Conservation (phyloP, 1,140 invertebrate species). For the Orchestia grillus region DNA sequence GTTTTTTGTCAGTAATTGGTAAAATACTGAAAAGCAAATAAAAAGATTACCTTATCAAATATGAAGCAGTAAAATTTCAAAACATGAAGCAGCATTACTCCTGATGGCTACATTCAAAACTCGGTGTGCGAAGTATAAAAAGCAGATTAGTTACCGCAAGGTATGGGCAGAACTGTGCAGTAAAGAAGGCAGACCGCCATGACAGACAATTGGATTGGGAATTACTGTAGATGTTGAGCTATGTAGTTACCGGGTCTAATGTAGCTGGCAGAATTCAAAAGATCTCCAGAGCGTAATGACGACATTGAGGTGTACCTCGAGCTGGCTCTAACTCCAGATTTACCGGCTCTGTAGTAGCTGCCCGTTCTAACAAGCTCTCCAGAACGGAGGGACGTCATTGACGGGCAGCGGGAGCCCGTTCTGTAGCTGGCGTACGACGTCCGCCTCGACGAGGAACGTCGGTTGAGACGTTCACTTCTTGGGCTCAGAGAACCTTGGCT, state of each 20-base stretch:
- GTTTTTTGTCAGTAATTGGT: neutral
- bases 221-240: neutral
- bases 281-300: conserved; percentile 30
- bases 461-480: conserved; percentile 53
- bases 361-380: conserved; percentile 46
- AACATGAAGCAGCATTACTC: neutral
- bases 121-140: neutral
- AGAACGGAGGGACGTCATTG: conserved; percentile 56
- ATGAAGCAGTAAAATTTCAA: neutral
- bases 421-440: conserved; percentile 57
- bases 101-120: neutral
- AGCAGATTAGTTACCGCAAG: neutral
- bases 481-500: conserved; percentile 49
- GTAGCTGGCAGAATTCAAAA: conserved; percentile 42
- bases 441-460: conserved; percentile 52
- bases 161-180: neutral
- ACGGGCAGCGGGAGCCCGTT: conserved; percentile 46
- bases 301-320: conserved; percentile 44
- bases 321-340: conserved; percentile 52
- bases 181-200: neutral
- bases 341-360: conserved; percentile 50
- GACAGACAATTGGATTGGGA: neutral
- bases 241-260: conserved; percentile 42
- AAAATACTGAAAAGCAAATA: neutral
- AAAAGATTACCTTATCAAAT: neutral